These are phyloP conservation scores for Peromyscus leucopus DNA, from an alignment of 2,113 vertebrate species.

Conservation along the genomic window DNA sequence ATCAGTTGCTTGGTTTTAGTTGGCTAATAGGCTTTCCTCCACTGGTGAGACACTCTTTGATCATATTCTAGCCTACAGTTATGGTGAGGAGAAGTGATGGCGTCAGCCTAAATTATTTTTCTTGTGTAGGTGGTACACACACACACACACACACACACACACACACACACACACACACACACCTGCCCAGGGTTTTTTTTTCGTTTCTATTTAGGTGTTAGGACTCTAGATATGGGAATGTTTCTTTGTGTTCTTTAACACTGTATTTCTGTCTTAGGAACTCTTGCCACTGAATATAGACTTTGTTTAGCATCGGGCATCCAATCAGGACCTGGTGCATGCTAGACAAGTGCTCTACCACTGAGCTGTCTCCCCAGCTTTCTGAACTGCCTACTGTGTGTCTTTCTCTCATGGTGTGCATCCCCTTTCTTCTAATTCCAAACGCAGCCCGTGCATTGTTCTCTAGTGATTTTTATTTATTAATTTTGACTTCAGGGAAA, in stretches of 20 bases:
- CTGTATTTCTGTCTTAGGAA: background rate
- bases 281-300: background rate
- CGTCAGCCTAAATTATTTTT: background rate
- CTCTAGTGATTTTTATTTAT: slow-evolving; percentile 42
- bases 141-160: background rate
- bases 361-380: background rate
- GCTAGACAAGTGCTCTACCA: background rate
- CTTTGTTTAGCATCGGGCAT: background rate
- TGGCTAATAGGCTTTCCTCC: background rate
- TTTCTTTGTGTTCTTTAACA: background rate
- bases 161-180: background rate
- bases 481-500: slow-evolving; percentile 2
- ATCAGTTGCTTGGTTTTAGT: slow-evolving; percentile 12
- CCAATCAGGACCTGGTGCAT: background rate
- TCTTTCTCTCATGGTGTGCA: background rate
- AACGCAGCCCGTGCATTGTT: background rate
- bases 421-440: background rate
- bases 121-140: background rate
- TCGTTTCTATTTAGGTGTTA: background rate
- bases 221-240: background rate
- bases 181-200: background rate
- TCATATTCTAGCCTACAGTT: background rate
- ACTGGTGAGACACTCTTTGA: background rate
- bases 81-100: background rate
- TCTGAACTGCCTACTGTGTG: background rate